Evolutionary conservation across 2,797 vertebrate genomes (phyloP).

Genomic region (Remorina albescens): DNA sequence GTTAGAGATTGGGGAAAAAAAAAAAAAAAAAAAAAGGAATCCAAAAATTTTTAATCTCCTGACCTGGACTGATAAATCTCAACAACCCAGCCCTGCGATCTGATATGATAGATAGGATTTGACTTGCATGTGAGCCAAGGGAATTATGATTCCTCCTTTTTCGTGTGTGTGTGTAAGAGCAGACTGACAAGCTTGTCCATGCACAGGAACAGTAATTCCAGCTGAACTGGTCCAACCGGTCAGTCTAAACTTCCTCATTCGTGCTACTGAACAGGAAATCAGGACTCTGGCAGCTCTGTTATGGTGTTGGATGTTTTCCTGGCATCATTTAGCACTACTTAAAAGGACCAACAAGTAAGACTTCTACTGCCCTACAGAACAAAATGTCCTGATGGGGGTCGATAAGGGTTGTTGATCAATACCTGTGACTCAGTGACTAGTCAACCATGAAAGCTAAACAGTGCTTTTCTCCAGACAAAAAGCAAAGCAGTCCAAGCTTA

Average conservation of each 20-base stretch:
- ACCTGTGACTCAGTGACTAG: conserved; percentile 38
- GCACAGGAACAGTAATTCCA: neutral
- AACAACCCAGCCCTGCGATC: neutral
- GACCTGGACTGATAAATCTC: neutral
- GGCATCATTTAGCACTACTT: conserved; percentile 25
- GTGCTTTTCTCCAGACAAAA: conserved; percentile 32
- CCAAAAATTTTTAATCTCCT: neutral
- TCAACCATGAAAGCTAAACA: conserved; percentile 45
- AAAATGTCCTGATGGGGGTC: conserved; percentile 38
- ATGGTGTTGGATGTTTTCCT: conserved; percentile 7
- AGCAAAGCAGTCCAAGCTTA: conserved; percentile 15
- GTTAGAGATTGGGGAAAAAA: too few species aligned
- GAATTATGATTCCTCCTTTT: conserved; percentile 14
- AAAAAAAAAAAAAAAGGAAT: neutral
- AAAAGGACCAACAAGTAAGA: conserved; percentile 40
- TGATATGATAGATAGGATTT: conserved; percentile 22
- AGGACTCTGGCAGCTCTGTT: neutral
- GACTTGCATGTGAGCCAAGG: conserved; percentile 5
- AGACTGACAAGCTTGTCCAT: neutral
- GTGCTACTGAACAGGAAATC: conserved; percentile 12
- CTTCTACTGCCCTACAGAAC: conserved; percentile 41
- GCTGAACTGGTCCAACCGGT: neutral
- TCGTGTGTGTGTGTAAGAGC: neutral
- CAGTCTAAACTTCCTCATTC: neutral
- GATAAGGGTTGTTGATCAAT: conserved; percentile 58